Percentiles rank a stretch among this genome's conserved stretches.
Conservation (phyloP, 2,797 vertebrate species). For the Pampus argenteus region DNA sequence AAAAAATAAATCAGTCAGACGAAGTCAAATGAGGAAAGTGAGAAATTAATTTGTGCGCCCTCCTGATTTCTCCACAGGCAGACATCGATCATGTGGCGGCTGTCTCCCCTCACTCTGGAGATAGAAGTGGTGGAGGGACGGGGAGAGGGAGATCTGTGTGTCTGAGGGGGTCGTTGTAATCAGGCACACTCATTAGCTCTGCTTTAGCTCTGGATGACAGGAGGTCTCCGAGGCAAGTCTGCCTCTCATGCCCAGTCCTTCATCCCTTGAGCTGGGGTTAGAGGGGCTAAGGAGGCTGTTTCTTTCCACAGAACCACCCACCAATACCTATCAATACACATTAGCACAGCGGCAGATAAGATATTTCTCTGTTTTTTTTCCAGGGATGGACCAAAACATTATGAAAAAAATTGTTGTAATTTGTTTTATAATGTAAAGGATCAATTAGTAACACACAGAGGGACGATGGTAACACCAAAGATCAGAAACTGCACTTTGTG, state of each 20-base stretch:
- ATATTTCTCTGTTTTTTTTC: conserved; percentile 33
- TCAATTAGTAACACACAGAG: neutral
- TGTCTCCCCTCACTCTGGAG: conserved; percentile 79
- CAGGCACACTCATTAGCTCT: conserved; percentile 82
- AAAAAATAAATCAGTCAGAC: conserved; percentile 80
- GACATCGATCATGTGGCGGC: conserved; percentile 84
- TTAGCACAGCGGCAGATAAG: conserved; percentile 48
- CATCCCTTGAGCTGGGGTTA: conserved; percentile 72
- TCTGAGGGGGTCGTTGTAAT: conserved; percentile 83
- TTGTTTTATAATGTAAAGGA: neutral
- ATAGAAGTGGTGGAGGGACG: conserved; percentile 67
- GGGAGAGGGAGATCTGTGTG: conserved; percentile 72
- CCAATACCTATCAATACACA: conserved; percentile 65
- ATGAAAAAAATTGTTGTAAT: conserved; percentile 24
- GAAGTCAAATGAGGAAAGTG: conserved; percentile 85
- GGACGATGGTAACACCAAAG: neutral
- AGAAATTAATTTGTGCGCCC: conserved; percentile 86
- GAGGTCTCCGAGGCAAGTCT: conserved; percentile 75
- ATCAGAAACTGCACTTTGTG: neutral
- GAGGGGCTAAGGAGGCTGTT: conserved; percentile 59
- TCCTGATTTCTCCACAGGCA: conserved; percentile 86
- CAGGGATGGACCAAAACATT: conserved; percentile 9
- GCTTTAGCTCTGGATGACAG: conserved; percentile 82
- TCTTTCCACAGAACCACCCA: conserved; percentile 53
- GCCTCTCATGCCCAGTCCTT: conserved; percentile 77